phyloP scores from a whole-genome alignment of 2,888 invertebrate genomes.

The Neoaliturus tenellus region DNA sequence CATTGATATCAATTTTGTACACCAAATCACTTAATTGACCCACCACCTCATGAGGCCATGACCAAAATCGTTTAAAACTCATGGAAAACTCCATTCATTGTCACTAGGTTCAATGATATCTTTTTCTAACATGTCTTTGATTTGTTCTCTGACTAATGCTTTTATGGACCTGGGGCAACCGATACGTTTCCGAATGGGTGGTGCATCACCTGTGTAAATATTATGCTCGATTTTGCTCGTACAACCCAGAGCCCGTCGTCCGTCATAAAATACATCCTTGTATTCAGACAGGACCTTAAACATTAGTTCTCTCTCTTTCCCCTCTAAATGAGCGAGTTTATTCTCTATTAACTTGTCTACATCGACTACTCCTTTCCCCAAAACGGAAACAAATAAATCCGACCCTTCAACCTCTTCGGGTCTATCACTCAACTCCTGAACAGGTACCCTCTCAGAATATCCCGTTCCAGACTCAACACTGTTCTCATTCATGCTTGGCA shows the following conservation, averaged over 20 bases:
- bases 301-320: slow-evolving; percentile 32
- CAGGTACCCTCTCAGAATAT: background rate
- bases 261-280: slow-evolving; percentile 46
- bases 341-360: slow-evolving; percentile 11
- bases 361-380: background rate
- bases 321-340: too few species aligned
- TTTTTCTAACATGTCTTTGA: slow-evolving; percentile 3
- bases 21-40: slow-evolving; percentile 13
- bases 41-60: slow-evolving; percentile 29
- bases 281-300: slow-evolving; percentile 9
- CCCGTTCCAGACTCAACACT: too few species aligned
- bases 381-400: background rate
- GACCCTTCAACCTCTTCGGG: background rate
- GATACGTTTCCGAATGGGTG: slow-evolving; percentile 23
- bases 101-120: slow-evolving; percentile 37
- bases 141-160: slow-evolving; percentile 17
- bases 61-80: slow-evolving; percentile 23
- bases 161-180: slow-evolving; percentile 35
- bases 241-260: background rate
- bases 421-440: background rate
- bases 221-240: slow-evolving; percentile 34
- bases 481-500: too few species aligned
- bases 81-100: background rate
- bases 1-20: background rate
- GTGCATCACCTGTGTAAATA: too few species aligned